Conservation (phyloP, 2,113 vertebrate species). For the Motacilla alba region DNA sequence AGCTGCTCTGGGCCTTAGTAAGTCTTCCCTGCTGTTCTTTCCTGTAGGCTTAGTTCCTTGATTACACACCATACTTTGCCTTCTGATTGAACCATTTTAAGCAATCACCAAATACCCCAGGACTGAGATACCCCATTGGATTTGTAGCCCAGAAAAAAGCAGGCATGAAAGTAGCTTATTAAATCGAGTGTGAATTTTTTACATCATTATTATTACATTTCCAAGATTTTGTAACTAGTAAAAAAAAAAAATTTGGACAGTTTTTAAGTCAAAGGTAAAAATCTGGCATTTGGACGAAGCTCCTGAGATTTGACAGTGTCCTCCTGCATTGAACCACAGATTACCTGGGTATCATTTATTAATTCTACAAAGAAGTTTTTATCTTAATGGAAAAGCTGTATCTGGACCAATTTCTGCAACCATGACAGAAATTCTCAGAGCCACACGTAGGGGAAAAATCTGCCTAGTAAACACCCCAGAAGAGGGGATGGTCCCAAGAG, state of each 20-base stretch:
- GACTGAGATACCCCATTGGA: neutral
- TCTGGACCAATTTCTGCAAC: neutral
- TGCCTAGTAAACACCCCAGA: neutral
- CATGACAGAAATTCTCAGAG: neutral
- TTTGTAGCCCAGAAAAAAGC: neutral
- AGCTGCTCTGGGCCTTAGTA: neutral
- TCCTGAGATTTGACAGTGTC: neutral
- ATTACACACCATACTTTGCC: accelerated
- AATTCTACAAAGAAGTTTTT: neutral
- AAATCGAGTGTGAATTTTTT: neutral
- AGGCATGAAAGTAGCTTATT: neutral
- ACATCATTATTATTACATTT: neutral
- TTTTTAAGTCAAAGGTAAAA: neutral
- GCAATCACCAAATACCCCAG: neutral
- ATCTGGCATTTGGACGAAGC: accelerated
- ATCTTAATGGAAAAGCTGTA: neutral
- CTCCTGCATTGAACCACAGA: neutral
- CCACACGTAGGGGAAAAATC: neutral
- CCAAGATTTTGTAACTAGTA: neutral
- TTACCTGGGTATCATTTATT: neutral
- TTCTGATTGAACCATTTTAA: neutral
- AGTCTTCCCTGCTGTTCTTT: neutral
- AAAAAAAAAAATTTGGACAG: neutral
- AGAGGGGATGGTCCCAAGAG: neutral
- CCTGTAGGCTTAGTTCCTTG: neutral